Percentiles rank a stretch among this genome's conserved stretches.
These are phyloP conservation scores for Glandiceps talaboti DNA, from an alignment of 53 echinoderm and acorn worm genomes.

Conservation along the genomic window DNA sequence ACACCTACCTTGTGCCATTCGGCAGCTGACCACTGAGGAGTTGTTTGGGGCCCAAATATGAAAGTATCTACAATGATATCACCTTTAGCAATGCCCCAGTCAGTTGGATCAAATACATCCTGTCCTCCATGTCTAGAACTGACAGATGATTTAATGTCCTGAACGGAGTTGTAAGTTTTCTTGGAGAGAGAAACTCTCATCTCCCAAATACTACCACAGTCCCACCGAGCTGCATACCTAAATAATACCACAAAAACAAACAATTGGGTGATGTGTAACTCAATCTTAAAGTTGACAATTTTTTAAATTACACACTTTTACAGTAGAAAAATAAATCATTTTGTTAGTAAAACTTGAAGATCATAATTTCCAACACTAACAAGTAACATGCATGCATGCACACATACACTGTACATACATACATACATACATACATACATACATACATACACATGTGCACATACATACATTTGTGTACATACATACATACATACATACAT, in stretches of 20 bases:
- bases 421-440: too few relatives aligned
- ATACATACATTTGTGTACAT: too few relatives aligned
- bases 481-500: too few relatives aligned
- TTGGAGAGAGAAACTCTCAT: constrained; percentile 35
- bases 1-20: constrained; percentile 65
- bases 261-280: too few relatives aligned
- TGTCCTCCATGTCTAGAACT: not conserved
- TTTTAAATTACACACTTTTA: too few relatives aligned
- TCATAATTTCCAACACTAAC: too few relatives aligned
- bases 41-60: constrained; percentile 32
- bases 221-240: constrained; percentile 82
- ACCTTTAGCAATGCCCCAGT: not conserved
- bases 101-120: not conserved
- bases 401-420: too few relatives aligned
- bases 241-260: constrained; percentile 1
- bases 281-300: too few relatives aligned
- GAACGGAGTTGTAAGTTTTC: not conserved
- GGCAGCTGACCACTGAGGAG: constrained; percentile 56
- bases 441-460: too few relatives aligned
- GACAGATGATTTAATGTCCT: not conserved
- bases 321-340: too few relatives aligned
- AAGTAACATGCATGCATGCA: too few relatives aligned
- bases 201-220: constrained; percentile 59
- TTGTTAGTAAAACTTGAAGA: too few relatives aligned
- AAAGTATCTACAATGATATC: constrained; percentile 24